Evolutionary conservation across 2,888 invertebrate genomes (phyloP).

Genomic region (Operophtera brumata): DNA sequence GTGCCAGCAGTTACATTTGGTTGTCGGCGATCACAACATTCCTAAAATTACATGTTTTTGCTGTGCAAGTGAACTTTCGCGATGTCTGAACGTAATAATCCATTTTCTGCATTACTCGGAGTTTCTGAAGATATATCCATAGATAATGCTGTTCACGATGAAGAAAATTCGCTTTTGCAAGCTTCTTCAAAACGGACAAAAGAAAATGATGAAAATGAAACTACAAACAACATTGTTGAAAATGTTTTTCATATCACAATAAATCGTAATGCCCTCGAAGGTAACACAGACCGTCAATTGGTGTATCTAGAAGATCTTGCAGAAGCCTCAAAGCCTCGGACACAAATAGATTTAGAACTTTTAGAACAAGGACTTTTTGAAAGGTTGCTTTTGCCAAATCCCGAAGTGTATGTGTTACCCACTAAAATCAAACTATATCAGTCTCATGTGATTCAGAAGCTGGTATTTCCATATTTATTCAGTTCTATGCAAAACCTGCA

Average conservation of each 20-base stretch:
- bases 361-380: slow-evolving; percentile 90
- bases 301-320: slow-evolving; percentile 85
- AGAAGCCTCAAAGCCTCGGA: slow-evolving; percentile 66
- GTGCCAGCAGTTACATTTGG: background rate
- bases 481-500: slow-evolving; percentile 83
- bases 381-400: slow-evolving; percentile 83
- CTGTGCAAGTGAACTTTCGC: slow-evolving; percentile 19
- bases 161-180: slow-evolving; percentile 44
- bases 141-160: slow-evolving; percentile 43
- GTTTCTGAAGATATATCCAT: slow-evolving; percentile 49
- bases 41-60: slow-evolving; percentile 17
- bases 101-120: slow-evolving; percentile 68
- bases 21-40: background rate
- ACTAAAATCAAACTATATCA: slow-evolving; percentile 56
- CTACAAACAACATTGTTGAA: slow-evolving; percentile 82
- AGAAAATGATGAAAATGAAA: slow-evolving; percentile 52
- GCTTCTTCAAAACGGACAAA: slow-evolving; percentile 45
- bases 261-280: slow-evolving; percentile 67
- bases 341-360: slow-evolving; percentile 82
- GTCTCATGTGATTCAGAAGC: slow-evolving; percentile 79
- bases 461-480: slow-evolving; percentile 86
- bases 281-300: slow-evolving; percentile 64
- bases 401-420: slow-evolving; percentile 75
- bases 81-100: slow-evolving; percentile 73
- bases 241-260: slow-evolving; percentile 88